Percentiles rank a stretch among this genome's conserved stretches.
phyloP scores from a whole-genome alignment of 2,888 invertebrate genomes.

The Norana najaformis region DNA sequence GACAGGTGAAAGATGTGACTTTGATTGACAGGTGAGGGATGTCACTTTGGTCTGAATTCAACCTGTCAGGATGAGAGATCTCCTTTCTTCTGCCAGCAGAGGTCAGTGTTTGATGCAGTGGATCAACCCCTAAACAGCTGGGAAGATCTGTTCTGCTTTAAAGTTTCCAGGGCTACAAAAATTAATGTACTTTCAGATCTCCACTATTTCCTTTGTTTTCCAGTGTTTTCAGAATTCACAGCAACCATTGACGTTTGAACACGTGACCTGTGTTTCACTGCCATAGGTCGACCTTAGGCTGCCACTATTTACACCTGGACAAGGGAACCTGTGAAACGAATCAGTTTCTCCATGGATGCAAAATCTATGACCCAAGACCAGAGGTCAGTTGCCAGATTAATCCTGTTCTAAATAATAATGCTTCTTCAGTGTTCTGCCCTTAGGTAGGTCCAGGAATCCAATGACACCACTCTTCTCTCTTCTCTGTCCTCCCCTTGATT shows the following conservation, averaged over 20 bases:
- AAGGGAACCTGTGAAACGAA: conserved; percentile 48
- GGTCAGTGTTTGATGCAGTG: conserved; percentile 35
- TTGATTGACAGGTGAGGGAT: not conserved
- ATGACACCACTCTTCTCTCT: no score
- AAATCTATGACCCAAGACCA: conserved; percentile 30
- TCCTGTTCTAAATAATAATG: not conserved
- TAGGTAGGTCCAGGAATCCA: no score
- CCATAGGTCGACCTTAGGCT: conserved; percentile 43
- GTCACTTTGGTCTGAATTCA: conserved; percentile 1
- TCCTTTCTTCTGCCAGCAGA: not conserved
- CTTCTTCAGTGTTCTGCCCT: no score
- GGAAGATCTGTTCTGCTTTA: not conserved
- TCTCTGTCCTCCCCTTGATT: no score
- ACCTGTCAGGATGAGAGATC: not conserved
- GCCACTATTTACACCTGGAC: conserved; percentile 50
- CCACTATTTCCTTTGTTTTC: no score
- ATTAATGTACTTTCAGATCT: not conserved
- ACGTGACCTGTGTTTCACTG: no score
- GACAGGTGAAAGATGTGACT: no score
- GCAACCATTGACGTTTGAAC: no score
- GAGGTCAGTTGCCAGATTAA: not conserved
- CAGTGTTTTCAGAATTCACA: no score
- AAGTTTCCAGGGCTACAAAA: not conserved
- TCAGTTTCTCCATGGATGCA: conserved; percentile 36
- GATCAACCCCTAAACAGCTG: not conserved